These are phyloP conservation scores for Propithecus coquereli DNA, from an alignment of 2,113 vertebrate species.

Conservation along the genomic window DNA sequence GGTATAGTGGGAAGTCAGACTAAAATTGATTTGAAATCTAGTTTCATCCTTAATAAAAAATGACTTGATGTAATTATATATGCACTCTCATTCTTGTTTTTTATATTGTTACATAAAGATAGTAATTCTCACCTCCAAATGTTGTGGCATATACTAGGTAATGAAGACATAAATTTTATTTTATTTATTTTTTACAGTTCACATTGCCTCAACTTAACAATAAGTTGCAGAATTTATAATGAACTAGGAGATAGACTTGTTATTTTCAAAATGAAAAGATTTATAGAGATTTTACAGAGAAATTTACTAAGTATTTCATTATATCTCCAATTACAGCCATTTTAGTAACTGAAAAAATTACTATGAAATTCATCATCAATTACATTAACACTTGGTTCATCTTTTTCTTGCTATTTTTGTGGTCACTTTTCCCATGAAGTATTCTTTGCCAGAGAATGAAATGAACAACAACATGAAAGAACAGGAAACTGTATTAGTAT, in stretches of 20 bases:
- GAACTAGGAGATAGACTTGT: neutral
- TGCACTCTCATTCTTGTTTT: neutral
- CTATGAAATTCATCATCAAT: neutral
- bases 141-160: neutral
- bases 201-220: neutral
- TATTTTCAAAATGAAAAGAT: slow-evolving; percentile 22
- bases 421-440: neutral
- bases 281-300: neutral
- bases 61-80: neutral
- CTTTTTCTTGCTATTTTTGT: neutral
- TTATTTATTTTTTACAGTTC: neutral
- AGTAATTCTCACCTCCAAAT: neutral
- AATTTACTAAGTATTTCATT: neutral
- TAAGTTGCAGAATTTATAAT: neutral
- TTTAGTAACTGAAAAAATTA: neutral
- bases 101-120: neutral
- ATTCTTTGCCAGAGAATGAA: slow-evolving; percentile 12
- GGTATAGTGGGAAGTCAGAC: neutral
- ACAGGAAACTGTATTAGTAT: neutral
- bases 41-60: slow-evolving; percentile 5
- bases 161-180: neutral
- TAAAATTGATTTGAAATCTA: neutral
- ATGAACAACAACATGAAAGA: neutral
- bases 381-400: neutral
- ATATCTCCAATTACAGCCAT: neutral